Conservation (phyloP, 2,888 invertebrate genomes). For the Harpalus rubripes region DNA sequence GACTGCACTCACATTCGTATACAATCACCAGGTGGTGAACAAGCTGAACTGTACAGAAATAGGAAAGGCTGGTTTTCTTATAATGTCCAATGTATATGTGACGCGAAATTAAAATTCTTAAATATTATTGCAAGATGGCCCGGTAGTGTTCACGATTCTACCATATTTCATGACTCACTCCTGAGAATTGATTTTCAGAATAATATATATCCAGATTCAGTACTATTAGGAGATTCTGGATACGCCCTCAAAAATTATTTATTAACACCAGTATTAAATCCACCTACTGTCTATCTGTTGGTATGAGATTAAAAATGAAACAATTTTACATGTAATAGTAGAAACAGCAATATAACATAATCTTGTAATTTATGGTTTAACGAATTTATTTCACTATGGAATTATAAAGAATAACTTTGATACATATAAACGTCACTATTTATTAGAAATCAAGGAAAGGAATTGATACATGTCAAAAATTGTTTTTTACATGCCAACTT, state of each 20-base stretch:
- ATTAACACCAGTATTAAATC: slow-evolving; percentile 22
- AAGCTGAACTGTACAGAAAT: slow-evolving; percentile 69
- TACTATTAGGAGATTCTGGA: slow-evolving; percentile 7
- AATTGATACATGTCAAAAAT: no score
- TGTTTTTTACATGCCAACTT: no score
- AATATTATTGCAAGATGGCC: slow-evolving; percentile 70
- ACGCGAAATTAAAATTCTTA: slow-evolving; percentile 3
- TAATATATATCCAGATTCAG: neutral
- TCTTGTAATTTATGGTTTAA: no score
- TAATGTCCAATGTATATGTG: slow-evolving; percentile 71
- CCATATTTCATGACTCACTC: slow-evolving; percentile 71
- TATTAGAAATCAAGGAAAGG: no score
- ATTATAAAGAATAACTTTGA: no score
- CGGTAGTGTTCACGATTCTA: slow-evolving; percentile 71
- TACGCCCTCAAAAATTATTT: neutral
- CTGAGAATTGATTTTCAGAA: slow-evolving; percentile 53
- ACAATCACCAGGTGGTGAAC: slow-evolving; percentile 69
- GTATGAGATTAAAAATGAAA: slow-evolving; percentile 3
- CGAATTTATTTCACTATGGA: no score
- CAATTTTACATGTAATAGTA: neutral
- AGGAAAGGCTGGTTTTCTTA: slow-evolving; percentile 69
- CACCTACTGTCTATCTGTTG: neutral
- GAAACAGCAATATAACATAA: neutral
- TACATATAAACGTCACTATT: no score
- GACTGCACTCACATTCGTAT: slow-evolving; percentile 69